Evolutionary conservation across 1,140 invertebrate species (phyloP).

Genomic region (Hycleus cichorii): DNA sequence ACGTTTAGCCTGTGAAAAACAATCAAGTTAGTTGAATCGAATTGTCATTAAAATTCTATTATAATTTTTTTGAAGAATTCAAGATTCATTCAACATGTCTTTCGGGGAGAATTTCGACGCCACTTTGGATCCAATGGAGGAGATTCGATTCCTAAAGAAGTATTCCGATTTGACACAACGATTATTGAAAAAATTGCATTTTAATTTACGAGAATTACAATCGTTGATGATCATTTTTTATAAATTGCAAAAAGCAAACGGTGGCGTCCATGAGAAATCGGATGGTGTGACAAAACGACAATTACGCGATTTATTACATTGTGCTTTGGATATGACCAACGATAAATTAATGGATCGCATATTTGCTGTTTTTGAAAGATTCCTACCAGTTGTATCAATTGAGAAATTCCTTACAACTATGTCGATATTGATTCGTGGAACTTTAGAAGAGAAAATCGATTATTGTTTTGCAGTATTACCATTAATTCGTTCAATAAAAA

Average conservation of each 20-base stretch:
- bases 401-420: conserved; percentile 60
- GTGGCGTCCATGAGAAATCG: conserved; percentile 23
- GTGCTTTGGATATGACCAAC: conserved; percentile 64
- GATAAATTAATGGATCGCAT: conserved; percentile 57
- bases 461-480: conserved; percentile 54
- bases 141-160: conserved; percentile 49
- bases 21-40: conserved; percentile 3
- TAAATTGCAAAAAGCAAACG: conserved; percentile 39
- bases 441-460: conserved; percentile 54
- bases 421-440: conserved; percentile 59
- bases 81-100: conserved; percentile 6
- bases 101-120: conserved; percentile 41
- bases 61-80: background rate
- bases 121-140: conserved; percentile 48
- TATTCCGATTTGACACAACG: conserved; percentile 43
- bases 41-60: background rate
- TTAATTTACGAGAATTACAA: conserved; percentile 45
- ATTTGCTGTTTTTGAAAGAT: conserved; percentile 50
- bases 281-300: conserved; percentile 45
- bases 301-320: conserved; percentile 65
- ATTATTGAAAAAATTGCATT: conserved; percentile 41
- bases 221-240: conserved; percentile 39
- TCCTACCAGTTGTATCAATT: conserved; percentile 52
- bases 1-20: conserved; percentile 25
- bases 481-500: conserved; percentile 8